These are phyloP conservation scores for Agapornis roseicollis DNA, from an alignment of 2,113 vertebrate species.

Conservation along the genomic window DNA sequence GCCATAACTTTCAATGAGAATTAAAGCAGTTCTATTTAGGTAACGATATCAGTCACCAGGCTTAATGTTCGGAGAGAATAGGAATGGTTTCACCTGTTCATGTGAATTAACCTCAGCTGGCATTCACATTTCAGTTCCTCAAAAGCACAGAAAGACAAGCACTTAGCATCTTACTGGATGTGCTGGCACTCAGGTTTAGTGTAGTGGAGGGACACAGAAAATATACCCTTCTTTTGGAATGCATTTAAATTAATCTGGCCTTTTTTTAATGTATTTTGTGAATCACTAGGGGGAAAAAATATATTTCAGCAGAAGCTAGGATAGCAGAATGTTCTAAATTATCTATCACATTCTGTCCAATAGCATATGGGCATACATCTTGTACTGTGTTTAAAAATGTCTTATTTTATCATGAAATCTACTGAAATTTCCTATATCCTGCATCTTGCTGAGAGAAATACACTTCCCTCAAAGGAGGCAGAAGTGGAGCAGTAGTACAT, in stretches of 20 bases:
- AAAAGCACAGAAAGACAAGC: not conserved
- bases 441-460: not conserved
- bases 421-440: not conserved
- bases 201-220: not conserved
- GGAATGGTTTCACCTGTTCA: conserved; percentile 25
- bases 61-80: conserved; percentile 24
- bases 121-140: not conserved
- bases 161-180: not conserved
- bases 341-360: not conserved
- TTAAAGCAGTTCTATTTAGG: conserved; percentile 56
- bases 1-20: conserved; percentile 60
- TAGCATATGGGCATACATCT: not conserved
- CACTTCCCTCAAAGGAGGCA: not conserved
- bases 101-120: not conserved
- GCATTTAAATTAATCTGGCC: not conserved
- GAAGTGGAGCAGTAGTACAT: not conserved
- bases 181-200: not conserved
- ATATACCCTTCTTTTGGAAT: not conserved
- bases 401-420: not conserved
- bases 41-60: conserved; percentile 34
- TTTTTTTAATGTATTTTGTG: not conserved
- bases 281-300: not conserved
- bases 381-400: not conserved
- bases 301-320: not conserved
- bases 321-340: conserved; percentile 6